phyloP scores from a whole-genome alignment of 2,113 vertebrate species.

The Rynchops niger region DNA sequence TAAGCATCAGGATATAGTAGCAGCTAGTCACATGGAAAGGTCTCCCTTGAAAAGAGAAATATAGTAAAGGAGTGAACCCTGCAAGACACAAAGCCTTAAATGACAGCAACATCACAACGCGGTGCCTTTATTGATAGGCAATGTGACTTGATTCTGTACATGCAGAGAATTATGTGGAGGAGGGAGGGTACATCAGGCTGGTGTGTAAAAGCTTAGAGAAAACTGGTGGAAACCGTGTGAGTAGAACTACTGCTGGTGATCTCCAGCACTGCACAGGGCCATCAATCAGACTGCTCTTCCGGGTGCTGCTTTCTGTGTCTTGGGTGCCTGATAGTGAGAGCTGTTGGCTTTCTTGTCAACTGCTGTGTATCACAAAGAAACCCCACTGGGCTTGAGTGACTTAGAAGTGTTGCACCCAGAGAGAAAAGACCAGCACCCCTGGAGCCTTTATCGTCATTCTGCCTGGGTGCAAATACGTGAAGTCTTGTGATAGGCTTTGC shows the following conservation, averaged over 20 bases:
- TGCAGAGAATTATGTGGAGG: neutral
- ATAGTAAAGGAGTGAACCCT: neutral
- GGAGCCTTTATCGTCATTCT: neutral
- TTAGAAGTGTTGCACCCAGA: neutral
- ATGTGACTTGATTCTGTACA: neutral
- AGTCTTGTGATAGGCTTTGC: neutral
- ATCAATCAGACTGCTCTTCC: neutral
- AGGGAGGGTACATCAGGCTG: neutral
- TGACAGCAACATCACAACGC: neutral
- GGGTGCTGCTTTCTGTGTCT: neutral
- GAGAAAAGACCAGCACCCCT: neutral
- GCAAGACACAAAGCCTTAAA: neutral
- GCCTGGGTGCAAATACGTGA: neutral
- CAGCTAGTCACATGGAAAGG: neutral
- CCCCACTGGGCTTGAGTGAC: neutral
- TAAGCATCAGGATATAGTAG: neutral
- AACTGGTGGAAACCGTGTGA: neutral
- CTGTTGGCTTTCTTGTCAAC: neutral
- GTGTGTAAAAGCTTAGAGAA: neutral
- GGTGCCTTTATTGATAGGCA: neutral
- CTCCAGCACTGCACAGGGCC: neutral
- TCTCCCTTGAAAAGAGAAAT: neutral
- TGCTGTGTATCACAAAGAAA: neutral
- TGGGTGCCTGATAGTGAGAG: neutral
- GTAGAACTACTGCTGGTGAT: neutral